Evolutionary conservation across 2,888 invertebrate species (phyloP).

Genomic region (Andrena minutula): DNA sequence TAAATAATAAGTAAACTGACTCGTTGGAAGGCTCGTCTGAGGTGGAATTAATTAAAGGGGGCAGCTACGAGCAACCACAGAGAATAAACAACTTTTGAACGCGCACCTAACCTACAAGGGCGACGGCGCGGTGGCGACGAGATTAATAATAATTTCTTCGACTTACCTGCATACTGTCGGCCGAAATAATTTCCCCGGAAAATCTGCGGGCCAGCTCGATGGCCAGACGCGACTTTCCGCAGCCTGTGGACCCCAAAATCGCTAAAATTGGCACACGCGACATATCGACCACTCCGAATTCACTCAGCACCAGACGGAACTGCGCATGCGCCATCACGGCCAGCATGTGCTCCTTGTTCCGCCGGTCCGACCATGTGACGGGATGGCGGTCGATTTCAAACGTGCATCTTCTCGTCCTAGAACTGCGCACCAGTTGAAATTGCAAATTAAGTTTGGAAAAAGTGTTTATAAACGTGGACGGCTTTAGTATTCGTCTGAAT

Average conservation of each 20-base stretch:
- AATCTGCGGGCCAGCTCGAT: conserved; percentile 95
- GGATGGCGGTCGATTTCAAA: conserved; percentile 62
- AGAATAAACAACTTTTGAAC: conserved; percentile 40
- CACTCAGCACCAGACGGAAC: conserved; percentile 37
- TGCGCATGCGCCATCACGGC: conserved; percentile 61
- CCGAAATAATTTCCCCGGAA: conserved; percentile 97
- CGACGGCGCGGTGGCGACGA: not conserved
- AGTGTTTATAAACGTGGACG: too few species aligned
- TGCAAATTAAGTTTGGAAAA: not conserved
- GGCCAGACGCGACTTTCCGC: conserved; percentile 98
- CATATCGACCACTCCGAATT: conserved; percentile 78
- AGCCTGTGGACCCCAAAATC: conserved; percentile 98
- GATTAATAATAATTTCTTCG: not conserved
- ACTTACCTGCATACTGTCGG: conserved; percentile 99
- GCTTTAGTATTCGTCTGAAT: too few species aligned
- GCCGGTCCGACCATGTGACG: not conserved
- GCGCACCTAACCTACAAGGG: conserved; percentile 52
- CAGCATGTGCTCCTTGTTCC: conserved; percentile 19
- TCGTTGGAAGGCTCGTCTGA: not conserved
- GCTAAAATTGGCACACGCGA: conserved; percentile 91
- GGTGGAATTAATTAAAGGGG: not conserved
- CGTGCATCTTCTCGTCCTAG: not conserved
- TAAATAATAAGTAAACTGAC: not conserved
- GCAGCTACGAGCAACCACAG: not conserved
- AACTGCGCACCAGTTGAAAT: not conserved